Base-by-base conservation (phyloP, 1,140 invertebrate species). In the Heliconius hewitsoni region DNA sequence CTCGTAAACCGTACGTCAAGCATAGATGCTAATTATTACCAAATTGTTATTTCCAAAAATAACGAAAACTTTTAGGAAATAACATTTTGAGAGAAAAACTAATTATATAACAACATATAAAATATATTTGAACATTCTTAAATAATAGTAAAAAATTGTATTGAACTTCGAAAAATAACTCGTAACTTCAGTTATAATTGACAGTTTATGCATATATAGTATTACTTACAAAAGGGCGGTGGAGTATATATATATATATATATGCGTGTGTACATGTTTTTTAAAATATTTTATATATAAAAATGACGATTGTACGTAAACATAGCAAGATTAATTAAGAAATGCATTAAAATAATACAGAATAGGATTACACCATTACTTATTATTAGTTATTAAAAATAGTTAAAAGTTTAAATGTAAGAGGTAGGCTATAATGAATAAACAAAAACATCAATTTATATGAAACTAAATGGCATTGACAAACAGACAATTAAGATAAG, bases 91-190 rank as follows among this genome's bases (percentile, higher is more conserved):
- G 60, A 18, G 27, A 9, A 66, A 30, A 66, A 27, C 27, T 66
- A 30, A 66, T 16, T 66, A 66, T 30, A 27, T 30, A 30, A 66
- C 5, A 30, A 66, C 27, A 66, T 66, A 66, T 66, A 66, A 66
- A 66, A 66, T 66, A 66, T 66, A 66, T 66, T 66, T 13, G n/a
- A 66, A 66, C 27, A 66, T 66, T 66, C 13, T 66, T 66, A 66
- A 66, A 66, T 11, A 66, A 66, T 30, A 66, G 60, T 66, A 71
- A 76, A 76, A 76, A 42, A 70, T 71, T 76, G 60, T 76, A 76
- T 76, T 76, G 27, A 66, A 76, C 42, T 19, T 76, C 57, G 74
- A 76, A 76, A 76, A 76, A 76, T 76, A 76, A 76, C 57, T 76
- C 42, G 74, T 60, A 76, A 75, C 55, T 19, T 66, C 55, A 42